Percentiles rank a stretch among this genome's conserved stretches.
These are phyloP conservation scores for Lacerta bilineata DNA, from an alignment of 2,797 vertebrate species.

Conservation along the genomic window DNA sequence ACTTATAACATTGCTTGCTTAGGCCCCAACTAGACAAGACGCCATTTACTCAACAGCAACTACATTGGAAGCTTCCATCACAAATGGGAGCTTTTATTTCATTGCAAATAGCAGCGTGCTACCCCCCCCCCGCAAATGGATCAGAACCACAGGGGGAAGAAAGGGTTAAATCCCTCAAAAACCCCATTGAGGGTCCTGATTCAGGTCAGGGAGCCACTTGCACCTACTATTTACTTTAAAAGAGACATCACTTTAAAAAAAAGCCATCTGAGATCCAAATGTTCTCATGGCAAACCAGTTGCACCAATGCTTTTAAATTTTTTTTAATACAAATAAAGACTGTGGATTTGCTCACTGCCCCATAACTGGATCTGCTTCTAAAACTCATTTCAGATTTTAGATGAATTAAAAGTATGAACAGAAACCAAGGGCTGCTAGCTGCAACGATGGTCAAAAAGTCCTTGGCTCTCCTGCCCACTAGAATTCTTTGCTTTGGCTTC, in stretches of 20 bases:
- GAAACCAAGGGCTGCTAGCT: background rate
- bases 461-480: background rate
- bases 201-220: background rate
- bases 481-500: background rate
- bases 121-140: too few relatives aligned
- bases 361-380: background rate
- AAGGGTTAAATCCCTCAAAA: too few relatives aligned
- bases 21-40: background rate
- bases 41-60: background rate
- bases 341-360: background rate
- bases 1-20: too few relatives aligned
- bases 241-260: background rate
- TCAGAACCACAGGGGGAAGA: too few relatives aligned
- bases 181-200: background rate
- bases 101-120: too few relatives aligned
- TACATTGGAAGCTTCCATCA: background rate
- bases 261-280: background rate
- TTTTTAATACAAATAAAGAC: background rate
- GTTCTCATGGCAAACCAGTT: background rate
- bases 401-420: background rate
- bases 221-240: background rate
- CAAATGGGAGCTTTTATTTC: too few relatives aligned
- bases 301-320: background rate
- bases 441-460: background rate
- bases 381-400: background rate